A percentile compares a stretch with the other conserved stretches of the same genome.
phyloP scores from a whole-genome alignment of 2,113 vertebrate species.

The Hylia prasina region DNA sequence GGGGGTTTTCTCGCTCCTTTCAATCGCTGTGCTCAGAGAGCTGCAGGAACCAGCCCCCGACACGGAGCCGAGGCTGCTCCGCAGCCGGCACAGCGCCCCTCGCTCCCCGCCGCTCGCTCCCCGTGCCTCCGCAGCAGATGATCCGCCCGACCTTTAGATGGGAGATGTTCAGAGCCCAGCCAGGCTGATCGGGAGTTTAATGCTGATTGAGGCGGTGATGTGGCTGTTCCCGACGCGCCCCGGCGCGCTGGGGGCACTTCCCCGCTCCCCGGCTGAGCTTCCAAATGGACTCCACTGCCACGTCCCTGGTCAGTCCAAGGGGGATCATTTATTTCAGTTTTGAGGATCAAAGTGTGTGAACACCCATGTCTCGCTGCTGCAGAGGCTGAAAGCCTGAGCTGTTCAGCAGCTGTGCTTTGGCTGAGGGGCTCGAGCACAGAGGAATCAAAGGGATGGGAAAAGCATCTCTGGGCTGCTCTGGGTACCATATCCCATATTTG shows the following conservation, averaged over 20 bases:
- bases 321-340: constrained; percentile 22
- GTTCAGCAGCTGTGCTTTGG: not conserved
- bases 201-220: constrained; percentile 36
- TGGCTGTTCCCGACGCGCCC: not conserved
- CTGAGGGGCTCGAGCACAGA: not conserved
- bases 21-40: not conserved
- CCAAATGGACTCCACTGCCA: not conserved
- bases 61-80: not conserved
- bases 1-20: not conserved
- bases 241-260: not conserved
- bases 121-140: not conserved
- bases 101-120: not conserved
- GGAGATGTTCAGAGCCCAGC: not conserved
- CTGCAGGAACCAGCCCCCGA: not conserved
- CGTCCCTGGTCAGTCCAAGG: not conserved
- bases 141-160: not conserved
- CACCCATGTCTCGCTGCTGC: fast-evolving
- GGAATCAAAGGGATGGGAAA: not conserved
- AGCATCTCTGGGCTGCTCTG: not conserved
- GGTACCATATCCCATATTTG: not conserved
- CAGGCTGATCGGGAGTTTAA: constrained; percentile 7
- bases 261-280: not conserved
- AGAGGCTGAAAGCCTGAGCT: not conserved
- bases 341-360: not conserved
- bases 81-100: fast-evolving